Evolutionary conservation across 2,797 vertebrate species (phyloP).

Genomic region (Melanotaenia trifasciata): DNA sequence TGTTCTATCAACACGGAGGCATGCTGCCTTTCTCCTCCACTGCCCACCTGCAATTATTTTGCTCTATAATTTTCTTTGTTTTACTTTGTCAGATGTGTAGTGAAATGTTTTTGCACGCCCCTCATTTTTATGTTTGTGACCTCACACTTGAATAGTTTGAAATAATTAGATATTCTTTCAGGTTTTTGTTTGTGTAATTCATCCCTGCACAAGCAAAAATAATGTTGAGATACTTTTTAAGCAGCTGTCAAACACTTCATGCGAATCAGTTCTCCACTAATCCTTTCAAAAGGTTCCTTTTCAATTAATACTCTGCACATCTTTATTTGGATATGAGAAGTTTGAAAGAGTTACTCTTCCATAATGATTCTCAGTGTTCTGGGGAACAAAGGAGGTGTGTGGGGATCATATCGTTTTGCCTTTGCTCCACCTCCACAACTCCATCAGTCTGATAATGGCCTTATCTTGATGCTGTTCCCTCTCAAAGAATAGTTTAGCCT

Average conservation of each 20-base stretch:
- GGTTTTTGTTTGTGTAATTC: background rate
- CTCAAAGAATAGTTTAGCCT: constrained; percentile 35
- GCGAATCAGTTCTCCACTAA: constrained; percentile 39
- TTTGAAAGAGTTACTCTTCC: constrained; percentile 40
- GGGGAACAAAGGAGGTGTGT: constrained; percentile 49
- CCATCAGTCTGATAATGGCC: constrained; percentile 50
- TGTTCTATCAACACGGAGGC: constrained; percentile 54
- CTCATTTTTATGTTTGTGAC: background rate
- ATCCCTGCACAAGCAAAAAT: background rate
- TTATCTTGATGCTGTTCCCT: constrained; percentile 58
- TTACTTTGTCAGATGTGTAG: constrained; percentile 7
- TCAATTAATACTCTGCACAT: constrained; percentile 43
- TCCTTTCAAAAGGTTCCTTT: constrained; percentile 40
- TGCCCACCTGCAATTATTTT: constrained; percentile 39
- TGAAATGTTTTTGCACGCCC: background rate
- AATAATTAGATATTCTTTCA: background rate
- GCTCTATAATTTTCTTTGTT: constrained; percentile 24
- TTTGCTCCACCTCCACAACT: constrained; percentile 52
- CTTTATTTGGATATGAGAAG: constrained; percentile 16
- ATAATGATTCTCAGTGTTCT: constrained; percentile 45
- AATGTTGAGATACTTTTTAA: constrained; percentile 14
- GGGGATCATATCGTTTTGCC: constrained; percentile 42
- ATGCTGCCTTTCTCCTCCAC: constrained; percentile 8
- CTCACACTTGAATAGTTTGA: background rate
- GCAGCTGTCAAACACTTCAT: constrained; percentile 18